Evolutionary conservation across 2,797 vertebrate genomes (phyloP).

Genomic region (Trachops cirrhosus): DNA sequence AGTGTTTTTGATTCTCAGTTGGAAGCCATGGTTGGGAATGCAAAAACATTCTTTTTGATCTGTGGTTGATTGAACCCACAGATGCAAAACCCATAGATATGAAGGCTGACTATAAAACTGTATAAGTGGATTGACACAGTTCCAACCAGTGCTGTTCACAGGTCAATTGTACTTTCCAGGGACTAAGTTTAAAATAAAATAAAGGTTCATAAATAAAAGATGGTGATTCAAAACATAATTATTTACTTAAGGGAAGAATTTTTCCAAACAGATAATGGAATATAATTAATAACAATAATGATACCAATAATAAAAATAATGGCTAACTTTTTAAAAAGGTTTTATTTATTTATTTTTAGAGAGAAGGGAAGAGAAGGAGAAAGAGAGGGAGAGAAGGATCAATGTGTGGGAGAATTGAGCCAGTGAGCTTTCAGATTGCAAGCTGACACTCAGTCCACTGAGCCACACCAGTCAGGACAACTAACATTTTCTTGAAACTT

Average conservation of each 20-base stretch:
- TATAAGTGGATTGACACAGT: background rate
- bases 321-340: background rate
- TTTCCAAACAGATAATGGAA: background rate
- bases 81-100: rapidly evolving
- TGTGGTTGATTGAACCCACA: background rate
- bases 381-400: too few species aligned
- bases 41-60: background rate
- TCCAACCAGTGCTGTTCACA: background rate
- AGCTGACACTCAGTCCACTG: too few species aligned
- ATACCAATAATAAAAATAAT: background rate
- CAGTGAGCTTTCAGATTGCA: too few species aligned
- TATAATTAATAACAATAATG: background rate
- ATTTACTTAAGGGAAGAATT: conserved; percentile 46
- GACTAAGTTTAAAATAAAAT: conserved; percentile 56
- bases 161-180: conserved; percentile 20
- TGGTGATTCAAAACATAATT: conserved; percentile 33
- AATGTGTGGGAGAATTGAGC: too few species aligned
- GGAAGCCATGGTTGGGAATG: background rate
- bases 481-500: background rate
- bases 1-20: background rate
- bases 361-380: too few species aligned
- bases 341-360: too few species aligned
- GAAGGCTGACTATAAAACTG: background rate
- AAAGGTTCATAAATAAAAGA: background rate
- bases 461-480: too few species aligned